A percentile compares a stretch with the other conserved stretches of the same genome.
Conservation (phyloP, 2,797 vertebrate genomes). For the Tapera naevia region DNA sequence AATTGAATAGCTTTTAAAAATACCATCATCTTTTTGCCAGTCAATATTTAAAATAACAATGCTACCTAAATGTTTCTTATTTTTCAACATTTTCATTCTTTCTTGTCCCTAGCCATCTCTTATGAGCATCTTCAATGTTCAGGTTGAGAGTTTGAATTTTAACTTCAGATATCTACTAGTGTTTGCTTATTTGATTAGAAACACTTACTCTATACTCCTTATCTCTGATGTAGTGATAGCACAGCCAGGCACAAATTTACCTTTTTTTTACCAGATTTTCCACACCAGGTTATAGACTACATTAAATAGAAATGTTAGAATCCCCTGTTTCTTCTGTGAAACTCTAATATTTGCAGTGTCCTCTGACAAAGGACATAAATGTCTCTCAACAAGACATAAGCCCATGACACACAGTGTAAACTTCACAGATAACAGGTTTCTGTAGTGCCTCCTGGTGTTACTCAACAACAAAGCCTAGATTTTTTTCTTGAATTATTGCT, state of each 20-base stretch:
- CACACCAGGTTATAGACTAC: not conserved
- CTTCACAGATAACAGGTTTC: not conserved
- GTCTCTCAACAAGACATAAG: not conserved
- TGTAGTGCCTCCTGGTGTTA: not conserved
- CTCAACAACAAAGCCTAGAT: not conserved
- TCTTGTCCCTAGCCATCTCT: not conserved
- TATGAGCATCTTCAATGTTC: not conserved
- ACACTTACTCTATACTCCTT: accelerated
- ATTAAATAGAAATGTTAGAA: not conserved
- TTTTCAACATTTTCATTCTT: not conserved
- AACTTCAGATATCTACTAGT: not conserved
- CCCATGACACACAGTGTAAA: not conserved
- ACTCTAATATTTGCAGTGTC: not conserved
- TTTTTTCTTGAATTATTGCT: not conserved
- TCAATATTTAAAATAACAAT: not conserved
- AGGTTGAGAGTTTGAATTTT: not conserved
- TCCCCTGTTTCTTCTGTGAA: not conserved
- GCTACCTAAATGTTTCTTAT: not conserved
- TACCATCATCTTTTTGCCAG: not conserved
- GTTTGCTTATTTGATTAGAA: not conserved
- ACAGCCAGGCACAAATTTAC: not conserved
- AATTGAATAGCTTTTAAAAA: not conserved
- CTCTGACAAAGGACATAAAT: not conserved
- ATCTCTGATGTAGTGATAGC: not conserved
- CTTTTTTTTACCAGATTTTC: not conserved